phyloP scores from a whole-genome alignment of 2,113 vertebrate genomes.

The Odontophorus gujanensis region DNA sequence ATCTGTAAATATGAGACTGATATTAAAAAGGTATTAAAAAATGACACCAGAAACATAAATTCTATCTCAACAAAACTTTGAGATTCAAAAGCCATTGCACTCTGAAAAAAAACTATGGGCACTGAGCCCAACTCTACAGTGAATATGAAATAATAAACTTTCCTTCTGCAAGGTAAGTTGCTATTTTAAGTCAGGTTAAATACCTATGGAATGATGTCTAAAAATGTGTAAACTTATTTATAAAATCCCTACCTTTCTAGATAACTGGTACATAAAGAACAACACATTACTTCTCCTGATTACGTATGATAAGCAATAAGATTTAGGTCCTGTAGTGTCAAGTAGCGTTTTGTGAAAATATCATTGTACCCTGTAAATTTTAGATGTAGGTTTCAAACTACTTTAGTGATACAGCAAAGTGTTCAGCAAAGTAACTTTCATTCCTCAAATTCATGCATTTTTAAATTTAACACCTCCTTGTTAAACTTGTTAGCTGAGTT shows the following conservation, averaged over 20 bases:
- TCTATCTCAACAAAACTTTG: not conserved
- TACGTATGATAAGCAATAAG: not conserved
- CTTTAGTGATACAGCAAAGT: not conserved
- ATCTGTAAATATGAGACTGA: not conserved
- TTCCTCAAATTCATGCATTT: not conserved
- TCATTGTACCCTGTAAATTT: not conserved
- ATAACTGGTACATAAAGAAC: not conserved
- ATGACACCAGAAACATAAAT: not conserved
- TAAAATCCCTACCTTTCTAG: not conserved
- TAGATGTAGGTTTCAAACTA: not conserved
- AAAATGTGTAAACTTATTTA: not conserved
- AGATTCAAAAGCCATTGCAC: not conserved
- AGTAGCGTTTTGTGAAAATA: not conserved
- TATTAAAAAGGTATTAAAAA: not conserved
- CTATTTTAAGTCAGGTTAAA: not conserved
- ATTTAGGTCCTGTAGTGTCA: not conserved
- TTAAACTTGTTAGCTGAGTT: not conserved
- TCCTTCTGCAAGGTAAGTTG: not conserved
- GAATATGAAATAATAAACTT: not conserved
- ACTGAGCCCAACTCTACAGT: not conserved
- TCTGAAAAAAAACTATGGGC: not conserved
- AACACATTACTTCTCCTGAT: not conserved
- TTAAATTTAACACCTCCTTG: not conserved
- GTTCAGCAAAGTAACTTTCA: not conserved
- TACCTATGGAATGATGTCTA: not conserved